phyloP scores from a whole-genome alignment of 2,797 vertebrate species.

The Botia almorhae region DNA sequence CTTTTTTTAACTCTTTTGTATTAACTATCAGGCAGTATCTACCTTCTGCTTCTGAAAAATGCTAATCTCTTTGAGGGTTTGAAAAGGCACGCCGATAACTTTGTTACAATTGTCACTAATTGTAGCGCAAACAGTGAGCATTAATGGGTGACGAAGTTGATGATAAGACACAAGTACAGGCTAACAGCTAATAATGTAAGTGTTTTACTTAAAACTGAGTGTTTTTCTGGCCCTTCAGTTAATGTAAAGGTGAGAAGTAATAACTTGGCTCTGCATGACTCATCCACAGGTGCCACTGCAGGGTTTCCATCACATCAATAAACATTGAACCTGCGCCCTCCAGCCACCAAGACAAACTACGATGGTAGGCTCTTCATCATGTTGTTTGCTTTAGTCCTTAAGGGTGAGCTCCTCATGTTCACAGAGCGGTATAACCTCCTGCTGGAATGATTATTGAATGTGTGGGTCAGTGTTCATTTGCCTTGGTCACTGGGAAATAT shows the following conservation, averaged over 20 bases:
- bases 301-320: constrained; percentile 30
- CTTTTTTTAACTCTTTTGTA: background rate
- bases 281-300: constrained; percentile 12
- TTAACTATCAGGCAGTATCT: background rate
- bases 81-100: constrained; percentile 37
- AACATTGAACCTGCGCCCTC: constrained; percentile 26
- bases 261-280: constrained; percentile 7
- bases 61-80: constrained; percentile 4
- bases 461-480: background rate
- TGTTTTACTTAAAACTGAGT: constrained; percentile 26
- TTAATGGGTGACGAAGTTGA: constrained; percentile 58
- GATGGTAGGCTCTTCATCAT: constrained; percentile 36
- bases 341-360: constrained; percentile 38
- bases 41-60: constrained; percentile 37
- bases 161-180: constrained; percentile 56
- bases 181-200: constrained; percentile 38
- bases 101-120: constrained; percentile 65
- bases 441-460: background rate
- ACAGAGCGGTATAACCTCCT: background rate
- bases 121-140: constrained; percentile 60
- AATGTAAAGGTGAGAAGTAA: constrained; percentile 40
- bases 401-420: constrained; percentile 31
- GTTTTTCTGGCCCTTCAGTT: constrained; percentile 21
- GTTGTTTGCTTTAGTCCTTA: constrained; percentile 9
- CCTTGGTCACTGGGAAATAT: background rate